A percentile compares a stretch with the other conserved stretches of the same genome.
phyloP scores from a whole-genome alignment of 2,888 invertebrate species.

The Junonia oenone region DNA sequence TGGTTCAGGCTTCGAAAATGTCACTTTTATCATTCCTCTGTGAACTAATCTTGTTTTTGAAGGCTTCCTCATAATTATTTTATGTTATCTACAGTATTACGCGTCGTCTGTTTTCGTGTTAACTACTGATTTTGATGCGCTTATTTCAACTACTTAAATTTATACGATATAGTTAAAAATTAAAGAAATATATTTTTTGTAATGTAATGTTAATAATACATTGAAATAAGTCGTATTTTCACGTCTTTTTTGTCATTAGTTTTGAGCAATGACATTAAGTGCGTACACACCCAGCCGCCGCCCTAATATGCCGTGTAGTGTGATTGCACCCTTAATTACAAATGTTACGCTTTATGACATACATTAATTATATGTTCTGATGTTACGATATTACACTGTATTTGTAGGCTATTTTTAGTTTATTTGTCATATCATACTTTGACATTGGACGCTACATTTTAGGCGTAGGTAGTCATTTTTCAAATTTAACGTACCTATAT shows the following conservation, averaged over 20 bases:
- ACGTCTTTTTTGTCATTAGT: background rate
- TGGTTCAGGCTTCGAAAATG: background rate
- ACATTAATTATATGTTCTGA: constrained; percentile 8
- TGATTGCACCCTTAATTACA: constrained; percentile 17
- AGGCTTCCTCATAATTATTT: background rate
- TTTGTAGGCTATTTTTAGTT: background rate
- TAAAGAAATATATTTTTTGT: background rate
- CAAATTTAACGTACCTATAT: no score
- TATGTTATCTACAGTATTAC: background rate
- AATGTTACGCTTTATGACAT: constrained; percentile 8
- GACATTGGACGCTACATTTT: no score
- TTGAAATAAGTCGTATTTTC: background rate
- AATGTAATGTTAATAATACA: background rate
- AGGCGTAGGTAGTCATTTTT: no score
- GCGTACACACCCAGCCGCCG: constrained; percentile 16
- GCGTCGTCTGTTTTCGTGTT: background rate
- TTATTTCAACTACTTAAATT: no score
- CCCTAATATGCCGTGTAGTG: constrained; percentile 23
- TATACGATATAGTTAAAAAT: no score
- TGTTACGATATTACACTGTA: background rate
- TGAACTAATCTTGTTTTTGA: background rate
- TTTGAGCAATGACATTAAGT: background rate
- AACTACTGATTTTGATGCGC: background rate
- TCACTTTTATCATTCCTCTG: background rate
- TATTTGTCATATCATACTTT: background rate